Base-by-base conservation (phyloP, 2,888 invertebrate genomes). In the Aleiodes testaceus region DNA sequence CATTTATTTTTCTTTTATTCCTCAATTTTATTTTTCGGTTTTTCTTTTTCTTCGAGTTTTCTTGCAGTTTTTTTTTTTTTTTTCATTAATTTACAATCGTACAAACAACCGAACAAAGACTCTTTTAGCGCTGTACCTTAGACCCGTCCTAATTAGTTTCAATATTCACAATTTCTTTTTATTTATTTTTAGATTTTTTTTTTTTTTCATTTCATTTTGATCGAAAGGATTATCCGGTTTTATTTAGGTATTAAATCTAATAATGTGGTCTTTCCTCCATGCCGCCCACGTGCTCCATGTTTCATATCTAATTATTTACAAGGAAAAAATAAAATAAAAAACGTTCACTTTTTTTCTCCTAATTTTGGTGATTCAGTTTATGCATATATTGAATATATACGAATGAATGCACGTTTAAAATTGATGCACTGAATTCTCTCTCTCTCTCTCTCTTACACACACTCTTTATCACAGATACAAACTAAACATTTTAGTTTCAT, bases 381-480 rank as follows among this genome's bases (percentile, higher is more conserved):
- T 66, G 66, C 50, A 50, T 52, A 66, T 50, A 50, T 50, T 26
- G 66, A 20, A 30, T 66, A 80, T 79, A 79, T 81, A 79, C 78
- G 78, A 76, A 78, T 80, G 78, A 81, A 81, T 78, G 79, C 81
- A 81, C 78, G 78, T 81, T 78, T 80, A 36, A 80, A 81, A 79
- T 79, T 79, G 81, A 73, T 79, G 78, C 74, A 79, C 66, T 63
- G n/a, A n/a, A n/a, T n/a, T 16, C 20, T 47, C 12, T 63, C 47
- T 71, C 67, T 44, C 71, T 68, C 66, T 69, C 67, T 70, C 55
- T 59, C 36, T 55, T 63, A 22, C 63, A 69, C 75, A 71, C 74
- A 66, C 75, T 69, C 74, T 79, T 81, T 86, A 87, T 87, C 87
- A 87, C 87, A 87, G 86, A 86, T 86, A 86, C 84, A 86, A 86